Conservation (phyloP, 2,113 vertebrate genomes). For the Willisornis vidua region DNA sequence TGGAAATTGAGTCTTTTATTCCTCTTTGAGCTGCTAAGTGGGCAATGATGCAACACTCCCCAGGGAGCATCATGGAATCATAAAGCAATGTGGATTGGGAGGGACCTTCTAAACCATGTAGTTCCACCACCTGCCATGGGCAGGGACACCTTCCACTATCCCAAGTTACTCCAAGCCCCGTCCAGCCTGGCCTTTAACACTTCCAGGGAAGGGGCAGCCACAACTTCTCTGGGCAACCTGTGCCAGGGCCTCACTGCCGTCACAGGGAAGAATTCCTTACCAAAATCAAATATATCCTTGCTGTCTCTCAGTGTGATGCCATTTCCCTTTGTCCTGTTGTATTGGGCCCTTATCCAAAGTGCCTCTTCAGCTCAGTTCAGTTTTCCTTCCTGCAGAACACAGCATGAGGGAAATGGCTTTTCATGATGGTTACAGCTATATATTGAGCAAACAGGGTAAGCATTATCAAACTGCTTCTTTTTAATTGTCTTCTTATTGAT, state of each 20-base stretch:
- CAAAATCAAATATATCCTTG: background rate
- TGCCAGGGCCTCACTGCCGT: background rate
- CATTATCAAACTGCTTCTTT: background rate
- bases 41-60: background rate
- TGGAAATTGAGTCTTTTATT: background rate
- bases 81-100: background rate
- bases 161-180: background rate
- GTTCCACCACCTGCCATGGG: too few species aligned
- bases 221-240: background rate
- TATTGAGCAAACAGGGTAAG: slow-evolving; percentile 12
- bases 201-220: background rate
- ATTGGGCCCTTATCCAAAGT: background rate
- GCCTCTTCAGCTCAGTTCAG: background rate
- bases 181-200: background rate
- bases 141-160: background rate
- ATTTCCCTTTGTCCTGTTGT: background rate
- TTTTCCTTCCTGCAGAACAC: background rate
- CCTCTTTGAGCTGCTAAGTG: background rate
- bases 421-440: background rate
- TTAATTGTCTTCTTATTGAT: slow-evolving; percentile 62
- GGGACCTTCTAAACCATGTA: background rate
- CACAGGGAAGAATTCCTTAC: background rate
- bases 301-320: background rate
- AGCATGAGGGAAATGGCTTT: background rate
- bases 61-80: background rate